These are phyloP conservation scores for Microctonus hyperodae DNA, from an alignment of 2,888 invertebrate genomes.

Conservation along the genomic window DNA sequence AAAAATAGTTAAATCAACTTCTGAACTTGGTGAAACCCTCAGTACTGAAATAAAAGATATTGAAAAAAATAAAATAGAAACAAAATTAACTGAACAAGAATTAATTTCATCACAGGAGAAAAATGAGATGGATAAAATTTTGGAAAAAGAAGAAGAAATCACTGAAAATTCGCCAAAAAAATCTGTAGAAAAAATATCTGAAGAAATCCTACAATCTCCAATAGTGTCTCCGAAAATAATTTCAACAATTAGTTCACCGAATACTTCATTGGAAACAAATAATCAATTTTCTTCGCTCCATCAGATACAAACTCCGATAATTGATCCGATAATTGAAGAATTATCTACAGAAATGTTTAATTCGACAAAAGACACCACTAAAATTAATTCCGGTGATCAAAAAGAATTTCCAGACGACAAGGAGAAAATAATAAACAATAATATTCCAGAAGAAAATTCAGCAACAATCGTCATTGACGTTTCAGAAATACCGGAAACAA, in stretches of 20 bases:
- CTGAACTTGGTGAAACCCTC: too few species aligned
- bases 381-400: neutral
- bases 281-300: neutral
- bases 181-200: neutral
- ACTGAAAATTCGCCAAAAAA: neutral
- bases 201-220: neutral
- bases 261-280: neutral
- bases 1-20: neutral
- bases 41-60: neutral
- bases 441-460: slow-evolving; percentile 18
- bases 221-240: neutral
- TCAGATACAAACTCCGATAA: neutral
- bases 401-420: neutral
- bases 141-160: too few species aligned
- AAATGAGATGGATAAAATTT: neutral
- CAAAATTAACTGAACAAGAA: neutral
- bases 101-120: neutral
- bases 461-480: neutral
- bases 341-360: neutral
- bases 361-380: neutral
- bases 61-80: neutral
- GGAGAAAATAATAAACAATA: slow-evolving; percentile 11
- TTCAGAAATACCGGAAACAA: neutral
- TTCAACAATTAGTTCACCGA: neutral
- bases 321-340: neutral